These are phyloP conservation scores for Kryptolebias ocellatus DNA, from an alignment of 2,797 vertebrate species.

Conservation along the genomic window DNA sequence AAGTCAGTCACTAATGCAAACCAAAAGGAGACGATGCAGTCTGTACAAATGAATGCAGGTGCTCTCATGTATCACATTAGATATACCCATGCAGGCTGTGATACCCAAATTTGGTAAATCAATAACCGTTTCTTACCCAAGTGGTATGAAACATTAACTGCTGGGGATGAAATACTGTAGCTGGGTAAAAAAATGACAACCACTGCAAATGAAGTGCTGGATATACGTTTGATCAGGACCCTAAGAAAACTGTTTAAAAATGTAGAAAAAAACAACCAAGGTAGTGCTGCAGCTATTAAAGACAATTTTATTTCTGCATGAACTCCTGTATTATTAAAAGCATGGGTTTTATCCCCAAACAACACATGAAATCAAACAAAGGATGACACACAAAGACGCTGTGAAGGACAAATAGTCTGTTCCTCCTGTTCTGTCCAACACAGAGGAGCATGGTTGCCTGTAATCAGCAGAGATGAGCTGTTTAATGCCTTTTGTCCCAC, in stretches of 20 bases:
- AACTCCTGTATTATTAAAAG: neutral
- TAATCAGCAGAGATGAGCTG: slow-evolving; percentile 53
- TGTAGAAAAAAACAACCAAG: neutral
- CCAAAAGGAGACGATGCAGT: no score
- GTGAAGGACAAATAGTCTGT: slow-evolving; percentile 4
- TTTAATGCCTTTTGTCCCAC: slow-evolving; percentile 45
- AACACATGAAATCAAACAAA: slow-evolving; percentile 27
- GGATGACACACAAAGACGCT: slow-evolving; percentile 17
- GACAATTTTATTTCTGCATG: neutral
- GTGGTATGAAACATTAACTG: no score
- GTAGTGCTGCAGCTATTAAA: neutral
- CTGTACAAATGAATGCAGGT: no score
- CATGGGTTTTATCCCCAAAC: slow-evolving; percentile 17
- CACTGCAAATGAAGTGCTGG: no score
- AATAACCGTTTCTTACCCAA: no score
- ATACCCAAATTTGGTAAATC: no score
- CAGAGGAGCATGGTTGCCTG: slow-evolving; percentile 34
- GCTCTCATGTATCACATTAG: no score
- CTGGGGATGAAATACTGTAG: no score
- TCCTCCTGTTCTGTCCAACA: slow-evolving; percentile 30
- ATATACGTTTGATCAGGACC: no score
- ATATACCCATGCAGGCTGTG: no score
- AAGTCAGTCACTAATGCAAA: no score
- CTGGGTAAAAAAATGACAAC: no score
- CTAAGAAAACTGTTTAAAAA: neutral